These are phyloP conservation scores for Phyllotis vaccarum DNA, from an alignment of 2,797 vertebrate species.

Conservation along the genomic window DNA sequence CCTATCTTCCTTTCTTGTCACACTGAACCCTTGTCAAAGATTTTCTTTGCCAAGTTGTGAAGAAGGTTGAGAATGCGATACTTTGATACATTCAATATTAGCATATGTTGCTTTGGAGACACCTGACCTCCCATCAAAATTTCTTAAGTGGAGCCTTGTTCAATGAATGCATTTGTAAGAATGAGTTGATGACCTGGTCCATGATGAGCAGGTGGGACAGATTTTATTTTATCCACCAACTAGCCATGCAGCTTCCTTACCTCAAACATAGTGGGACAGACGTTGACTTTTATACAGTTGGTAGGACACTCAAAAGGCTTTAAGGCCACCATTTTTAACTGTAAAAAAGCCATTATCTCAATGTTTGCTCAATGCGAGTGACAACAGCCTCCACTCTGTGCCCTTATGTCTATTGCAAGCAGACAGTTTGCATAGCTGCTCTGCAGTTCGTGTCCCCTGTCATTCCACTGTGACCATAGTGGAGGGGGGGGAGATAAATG, in stretches of 20 bases:
- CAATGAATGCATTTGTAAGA: not conserved
- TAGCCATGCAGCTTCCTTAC: not conserved
- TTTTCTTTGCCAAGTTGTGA: not conserved
- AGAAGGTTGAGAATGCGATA: not conserved
- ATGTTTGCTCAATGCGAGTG: not conserved
- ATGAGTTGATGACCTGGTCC: not conserved
- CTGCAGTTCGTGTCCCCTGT: too few species aligned
- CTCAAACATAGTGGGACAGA: too few species aligned
- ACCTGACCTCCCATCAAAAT: not conserved
- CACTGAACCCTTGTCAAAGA: not conserved
- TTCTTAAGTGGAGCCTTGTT: not conserved
- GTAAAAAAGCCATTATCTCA: not conserved
- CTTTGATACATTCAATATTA: not conserved
- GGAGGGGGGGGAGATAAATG: not conserved
- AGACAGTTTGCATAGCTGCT: rapidly evolving
- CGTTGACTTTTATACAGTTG: not conserved
- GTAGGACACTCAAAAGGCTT: not conserved
- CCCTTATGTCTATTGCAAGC: not conserved
- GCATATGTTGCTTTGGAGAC: not conserved
- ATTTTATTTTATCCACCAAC: not conserved
- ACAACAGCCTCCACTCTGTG: not conserved
- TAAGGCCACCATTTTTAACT: not conserved
- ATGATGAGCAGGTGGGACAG: not conserved
- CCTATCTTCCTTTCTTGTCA: not conserved
- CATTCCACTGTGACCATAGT: not conserved